Conservation (phyloP, 1,140 invertebrate genomes). For the Drosophila yakuba region DNA sequence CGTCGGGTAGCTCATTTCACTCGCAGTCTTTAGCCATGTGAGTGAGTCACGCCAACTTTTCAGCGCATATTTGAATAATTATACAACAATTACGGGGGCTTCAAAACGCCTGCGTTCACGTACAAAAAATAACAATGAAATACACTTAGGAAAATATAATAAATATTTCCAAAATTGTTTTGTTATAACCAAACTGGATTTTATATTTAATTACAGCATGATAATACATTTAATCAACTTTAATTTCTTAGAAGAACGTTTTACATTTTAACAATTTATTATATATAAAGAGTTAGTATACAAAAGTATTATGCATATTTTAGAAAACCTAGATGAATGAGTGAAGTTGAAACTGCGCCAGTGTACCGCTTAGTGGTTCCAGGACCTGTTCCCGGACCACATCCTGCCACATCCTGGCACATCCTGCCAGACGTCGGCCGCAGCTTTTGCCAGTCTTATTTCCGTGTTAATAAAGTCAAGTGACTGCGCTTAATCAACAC, state of each 20-base stretch:
- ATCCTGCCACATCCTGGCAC: constrained; percentile 12
- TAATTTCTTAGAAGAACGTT: too few relatives aligned
- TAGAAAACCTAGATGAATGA: constrained; percentile 16
- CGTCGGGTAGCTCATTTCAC: neutral
- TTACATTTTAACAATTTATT: too few relatives aligned
- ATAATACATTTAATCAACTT: too few relatives aligned
- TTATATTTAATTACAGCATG: neutral
- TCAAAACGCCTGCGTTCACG: constrained; percentile 23
- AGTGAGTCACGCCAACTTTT: constrained; percentile 46
- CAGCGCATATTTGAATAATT: constrained; percentile 68
- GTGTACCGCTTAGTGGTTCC: constrained; percentile 17
- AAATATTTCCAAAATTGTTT: neutral
- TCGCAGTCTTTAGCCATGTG: constrained; percentile 37
- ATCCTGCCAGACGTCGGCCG: constrained; percentile 35
- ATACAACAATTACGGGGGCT: constrained; percentile 57
- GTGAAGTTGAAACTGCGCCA: constrained; percentile 17
- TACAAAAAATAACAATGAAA: neutral
- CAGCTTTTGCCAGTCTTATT: constrained; percentile 39
- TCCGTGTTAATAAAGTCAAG: constrained; percentile 75
- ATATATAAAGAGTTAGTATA: too few relatives aligned
- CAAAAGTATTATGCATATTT: too few relatives aligned
- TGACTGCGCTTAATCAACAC: constrained; percentile 82
- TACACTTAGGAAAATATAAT: neutral
- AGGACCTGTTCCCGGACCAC: constrained; percentile 7
- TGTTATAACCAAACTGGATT: neutral